Evolutionary conservation across 2,888 invertebrate genomes (phyloP).

Genomic region (Metellina segmentata): DNA sequence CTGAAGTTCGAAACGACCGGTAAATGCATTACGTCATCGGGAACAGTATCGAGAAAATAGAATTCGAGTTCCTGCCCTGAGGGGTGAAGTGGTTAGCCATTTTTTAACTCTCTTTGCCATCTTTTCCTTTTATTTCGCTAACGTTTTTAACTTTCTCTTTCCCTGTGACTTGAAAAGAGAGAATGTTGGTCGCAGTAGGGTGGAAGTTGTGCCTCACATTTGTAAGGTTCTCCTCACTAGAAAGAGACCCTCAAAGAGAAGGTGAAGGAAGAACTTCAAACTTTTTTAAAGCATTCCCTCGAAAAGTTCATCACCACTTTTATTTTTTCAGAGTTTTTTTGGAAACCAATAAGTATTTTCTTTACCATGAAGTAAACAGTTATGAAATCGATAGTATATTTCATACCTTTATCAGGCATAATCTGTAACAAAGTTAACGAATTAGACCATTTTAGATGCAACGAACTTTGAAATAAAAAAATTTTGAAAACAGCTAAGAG

Average conservation of each 20-base stretch:
- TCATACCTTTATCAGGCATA: not conserved
- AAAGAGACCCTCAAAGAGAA: not conserved
- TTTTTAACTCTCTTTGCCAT: not conserved
- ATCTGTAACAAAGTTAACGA: not conserved
- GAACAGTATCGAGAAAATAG: conserved; percentile 67
- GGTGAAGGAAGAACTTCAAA: not conserved
- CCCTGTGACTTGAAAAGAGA: conserved; percentile 16
- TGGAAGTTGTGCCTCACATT: conserved; percentile 8
- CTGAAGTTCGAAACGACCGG: conserved; percentile 57
- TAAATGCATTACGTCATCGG: conserved; percentile 72
- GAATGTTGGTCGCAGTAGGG: conserved; percentile 9
- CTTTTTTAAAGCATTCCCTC: not conserved
- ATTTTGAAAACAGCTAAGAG: not conserved
- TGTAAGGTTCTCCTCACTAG: not conserved
- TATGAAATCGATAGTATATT: not conserved
- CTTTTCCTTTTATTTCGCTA: conserved; percentile 36
- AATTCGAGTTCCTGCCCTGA: conserved; percentile 56
- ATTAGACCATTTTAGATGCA: no score
- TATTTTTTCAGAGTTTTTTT: not conserved
- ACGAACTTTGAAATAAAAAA: no score
- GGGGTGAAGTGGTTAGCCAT: conserved; percentile 40
- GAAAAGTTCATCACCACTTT: not conserved
- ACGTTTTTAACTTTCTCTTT: conserved; percentile 49
- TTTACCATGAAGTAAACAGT: not conserved
- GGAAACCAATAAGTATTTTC: not conserved